Evolutionary conservation across 2,113 vertebrate genomes (phyloP), one percentile per base, ranked within the genome.

Genomic region (Cyprinus carpio): DNA sequence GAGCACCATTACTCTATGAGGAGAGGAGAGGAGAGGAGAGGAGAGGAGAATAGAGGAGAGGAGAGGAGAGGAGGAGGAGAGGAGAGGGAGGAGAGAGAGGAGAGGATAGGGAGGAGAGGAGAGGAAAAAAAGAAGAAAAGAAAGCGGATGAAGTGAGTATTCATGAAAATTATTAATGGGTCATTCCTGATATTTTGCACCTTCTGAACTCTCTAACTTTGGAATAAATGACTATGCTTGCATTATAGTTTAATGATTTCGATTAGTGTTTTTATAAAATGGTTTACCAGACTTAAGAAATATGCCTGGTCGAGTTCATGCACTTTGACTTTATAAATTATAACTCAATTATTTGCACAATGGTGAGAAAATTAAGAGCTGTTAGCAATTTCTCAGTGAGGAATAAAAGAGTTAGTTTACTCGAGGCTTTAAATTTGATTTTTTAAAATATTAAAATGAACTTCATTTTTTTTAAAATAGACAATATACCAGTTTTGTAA

Each of bases 1-100:
- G 54, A 46, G 82, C 60, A 64, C 13, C 56, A 76, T 81, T 46
- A 81, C 60, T 81, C 60, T 75, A 27, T 51, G 51, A 29, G 40
- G 78, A 27, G 1, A n/a, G n/a, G n/a, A n/a, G n/a, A n/a, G n/a
- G n/a, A n/a, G n/a, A n/a, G n/a, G n/a, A n/a, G n/a, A n/a, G n/a
- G n/a, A n/a, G n/a, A n/a, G n/a, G n/a, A n/a, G n/a, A n/a, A n/a
- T n/a, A n/a, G n/a, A n/a, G n/a, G n/a, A n/a, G n/a, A n/a, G n/a
- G n/a, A n/a, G n/a, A n/a, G n/a, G n/a, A n/a, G n/a, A 25, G 49
- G 60, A 37, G 9, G 8, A 81, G n/a, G 29, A 9, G 15, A 11
- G 25, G 31, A 56, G 75, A n/a, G n/a, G n/a, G n/a, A n/a, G n/a
- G n/a, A n/a, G n/a, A n/a, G n/a, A n/a, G n/a, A n/a, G n/a, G n/a